Evolutionary conservation across 2,113 vertebrate genomes (phyloP).

Genomic region (Arothron firmamentum): DNA sequence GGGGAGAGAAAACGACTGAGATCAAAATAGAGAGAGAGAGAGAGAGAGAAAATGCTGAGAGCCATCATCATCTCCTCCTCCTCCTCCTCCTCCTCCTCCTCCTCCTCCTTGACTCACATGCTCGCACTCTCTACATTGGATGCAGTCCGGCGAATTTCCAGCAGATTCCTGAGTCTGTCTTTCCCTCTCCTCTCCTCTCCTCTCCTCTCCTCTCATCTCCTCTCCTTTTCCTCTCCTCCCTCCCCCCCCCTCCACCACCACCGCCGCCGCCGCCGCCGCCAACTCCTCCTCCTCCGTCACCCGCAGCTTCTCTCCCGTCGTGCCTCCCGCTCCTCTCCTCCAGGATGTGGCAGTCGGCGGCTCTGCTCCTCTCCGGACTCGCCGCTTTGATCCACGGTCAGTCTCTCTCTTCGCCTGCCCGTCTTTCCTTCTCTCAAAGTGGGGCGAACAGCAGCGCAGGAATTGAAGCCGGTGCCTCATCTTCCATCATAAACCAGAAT

Average conservation of each 20-base stretch:
- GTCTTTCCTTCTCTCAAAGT: constrained; percentile 16
- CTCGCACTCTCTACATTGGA: constrained; percentile 60
- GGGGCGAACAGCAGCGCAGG: constrained; percentile 27
- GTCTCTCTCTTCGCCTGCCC: constrained; percentile 34
- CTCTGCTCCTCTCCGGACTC: constrained; percentile 73
- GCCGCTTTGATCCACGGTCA: constrained; percentile 76
- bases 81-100: not conserved
- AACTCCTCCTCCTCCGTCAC: constrained; percentile 37
- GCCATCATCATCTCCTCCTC: constrained; percentile 34
- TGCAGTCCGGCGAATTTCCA: constrained; percentile 61
- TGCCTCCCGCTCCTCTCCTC: constrained; percentile 38
- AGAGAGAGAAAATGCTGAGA: constrained; percentile 29
- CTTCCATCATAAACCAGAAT: not conserved
- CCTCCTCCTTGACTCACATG: constrained; percentile 34
- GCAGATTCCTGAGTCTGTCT: constrained; percentile 46
- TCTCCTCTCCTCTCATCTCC: constrained; percentile 14
- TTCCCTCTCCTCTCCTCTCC: constrained; percentile 34
- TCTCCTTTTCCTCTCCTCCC: constrained; percentile 25
- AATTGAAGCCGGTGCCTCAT: not conserved
- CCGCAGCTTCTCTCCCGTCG: constrained; percentile 39
- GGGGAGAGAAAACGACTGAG: constrained; percentile 10
- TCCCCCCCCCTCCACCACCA: constrained; percentile 14
- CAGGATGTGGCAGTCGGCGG: constrained; percentile 76
- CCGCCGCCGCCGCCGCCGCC: constrained; percentile 20
- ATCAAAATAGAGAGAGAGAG: constrained; percentile 26